phyloP scores from a whole-genome alignment of 2,888 invertebrate genomes.

The Penaeus monodon region DNA sequence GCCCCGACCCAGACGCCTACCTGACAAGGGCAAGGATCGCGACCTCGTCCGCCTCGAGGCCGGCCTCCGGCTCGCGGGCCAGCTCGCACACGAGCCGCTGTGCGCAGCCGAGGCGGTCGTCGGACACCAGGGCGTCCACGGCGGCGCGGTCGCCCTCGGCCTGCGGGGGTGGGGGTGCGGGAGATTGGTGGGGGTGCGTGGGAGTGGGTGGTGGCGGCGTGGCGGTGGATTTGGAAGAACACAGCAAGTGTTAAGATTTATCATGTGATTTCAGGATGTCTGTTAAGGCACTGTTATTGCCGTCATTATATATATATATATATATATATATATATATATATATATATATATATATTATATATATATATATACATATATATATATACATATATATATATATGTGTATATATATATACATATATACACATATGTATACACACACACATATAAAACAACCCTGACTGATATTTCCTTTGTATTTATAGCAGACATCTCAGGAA shows the following conservation, averaged over 20 bases:
- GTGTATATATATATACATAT: no score
- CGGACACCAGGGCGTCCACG: slow-evolving; percentile 11
- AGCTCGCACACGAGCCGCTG: slow-evolving; percentile 36
- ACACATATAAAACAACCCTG: no score
- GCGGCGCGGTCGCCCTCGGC: neutral
- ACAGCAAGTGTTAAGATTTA: neutral
- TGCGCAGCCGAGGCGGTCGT: slow-evolving; percentile 36
- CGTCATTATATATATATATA: no score
- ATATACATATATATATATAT: no score
- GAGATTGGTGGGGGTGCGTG: neutral
- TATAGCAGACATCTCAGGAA: no score
- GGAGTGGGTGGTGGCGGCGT: neutral
- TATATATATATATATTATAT: no score
- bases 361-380: no score
- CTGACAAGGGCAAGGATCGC: slow-evolving; percentile 33
- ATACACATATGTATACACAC: no score
- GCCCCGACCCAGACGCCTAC: neutral
- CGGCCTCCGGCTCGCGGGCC: neutral
- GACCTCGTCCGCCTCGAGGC: slow-evolving; percentile 16
- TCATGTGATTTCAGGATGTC: no score
- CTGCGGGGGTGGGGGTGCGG: neutral
- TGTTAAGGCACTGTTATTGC: no score
- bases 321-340: no score
- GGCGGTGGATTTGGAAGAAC: slow-evolving; percentile 5
- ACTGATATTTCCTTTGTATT: no score